These are phyloP conservation scores for Drosophila parthenogenetica DNA, from an alignment of 2,888 invertebrate genomes.

Conservation along the genomic window DNA sequence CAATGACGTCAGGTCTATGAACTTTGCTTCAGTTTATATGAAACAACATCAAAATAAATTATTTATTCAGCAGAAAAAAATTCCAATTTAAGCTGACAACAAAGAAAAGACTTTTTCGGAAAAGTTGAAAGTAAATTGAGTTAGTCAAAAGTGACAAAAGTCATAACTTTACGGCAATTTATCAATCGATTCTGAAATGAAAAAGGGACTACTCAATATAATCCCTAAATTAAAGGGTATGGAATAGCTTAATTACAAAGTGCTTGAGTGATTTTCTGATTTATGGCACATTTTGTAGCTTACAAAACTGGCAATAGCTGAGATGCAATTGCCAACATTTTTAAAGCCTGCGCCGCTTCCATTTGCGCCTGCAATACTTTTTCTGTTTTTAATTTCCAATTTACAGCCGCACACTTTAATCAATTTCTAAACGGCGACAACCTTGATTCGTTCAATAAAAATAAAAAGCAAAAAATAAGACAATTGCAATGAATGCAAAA, in stretches of 20 bases:
- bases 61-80: slow-evolving; percentile 7
- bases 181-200: too few relatives aligned
- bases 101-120: not conserved
- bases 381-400: slow-evolving; percentile 9
- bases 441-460: slow-evolving; percentile 42
- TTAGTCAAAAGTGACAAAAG: not conserved
- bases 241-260: slow-evolving; percentile 4
- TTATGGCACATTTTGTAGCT: slow-evolving; percentile 30
- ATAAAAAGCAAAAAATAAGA: slow-evolving; percentile 16
- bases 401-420: slow-evolving; percentile 8
- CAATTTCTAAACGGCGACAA: slow-evolving; percentile 35
- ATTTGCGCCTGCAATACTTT: slow-evolving; percentile 17
- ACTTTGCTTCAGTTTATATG: not conserved
- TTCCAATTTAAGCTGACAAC: not conserved
- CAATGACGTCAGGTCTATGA: slow-evolving; percentile 6
- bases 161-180: not conserved
- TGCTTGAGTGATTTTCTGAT: slow-evolving; percentile 13
- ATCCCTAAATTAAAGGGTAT: slow-evolving; percentile 1
- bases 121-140: not conserved
- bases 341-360: slow-evolving; percentile 7
- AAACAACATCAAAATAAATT: not conserved
- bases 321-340: slow-evolving; percentile 11
- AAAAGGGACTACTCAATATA: too few relatives aligned
- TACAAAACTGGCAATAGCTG: slow-evolving; percentile 15
- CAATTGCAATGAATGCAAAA: slow-evolving; percentile 53